These are phyloP conservation scores for Geothlypis trichas DNA, from an alignment of 2,113 vertebrate genomes.

Conservation along the genomic window DNA sequence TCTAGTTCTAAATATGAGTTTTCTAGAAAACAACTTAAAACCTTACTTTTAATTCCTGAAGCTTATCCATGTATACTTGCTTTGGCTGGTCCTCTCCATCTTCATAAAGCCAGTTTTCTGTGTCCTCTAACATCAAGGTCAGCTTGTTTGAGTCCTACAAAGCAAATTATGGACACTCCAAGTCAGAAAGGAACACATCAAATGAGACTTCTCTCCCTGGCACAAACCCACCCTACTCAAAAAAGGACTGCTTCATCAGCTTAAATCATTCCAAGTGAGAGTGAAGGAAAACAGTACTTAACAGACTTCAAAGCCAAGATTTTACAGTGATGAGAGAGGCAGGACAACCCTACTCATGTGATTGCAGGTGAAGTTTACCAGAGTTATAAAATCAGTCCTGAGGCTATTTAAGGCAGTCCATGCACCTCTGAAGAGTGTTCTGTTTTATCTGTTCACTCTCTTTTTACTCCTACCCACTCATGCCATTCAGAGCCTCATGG, in stretches of 20 bases:
- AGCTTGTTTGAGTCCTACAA: conserved; percentile 81
- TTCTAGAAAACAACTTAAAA: not conserved
- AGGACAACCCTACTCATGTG: not conserved
- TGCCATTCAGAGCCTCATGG: not conserved
- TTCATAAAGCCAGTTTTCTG: conserved; percentile 95
- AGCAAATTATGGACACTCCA: not conserved
- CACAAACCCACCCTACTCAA: not conserved
- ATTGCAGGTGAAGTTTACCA: not conserved
- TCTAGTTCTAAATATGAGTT: not conserved
- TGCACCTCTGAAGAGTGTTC: not conserved
- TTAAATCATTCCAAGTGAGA: not conserved
- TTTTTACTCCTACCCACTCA: not conserved
- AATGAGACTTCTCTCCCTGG: not conserved
- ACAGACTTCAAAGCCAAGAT: not conserved
- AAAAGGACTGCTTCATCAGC: not conserved
- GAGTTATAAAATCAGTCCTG: not conserved
- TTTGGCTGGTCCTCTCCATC: conserved; percentile 95
- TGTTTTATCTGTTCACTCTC: not conserved
- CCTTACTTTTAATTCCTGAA: conserved; percentile 87
- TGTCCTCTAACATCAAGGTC: conserved; percentile 87
- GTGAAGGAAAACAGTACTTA: not conserved
- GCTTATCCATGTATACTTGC: conserved; percentile 92
- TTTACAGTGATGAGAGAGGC: not conserved
- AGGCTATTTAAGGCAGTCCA: not conserved
- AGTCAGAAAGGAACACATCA: not conserved